Evolutionary conservation across 2,113 vertebrate genomes (phyloP).

Genomic region (Perca schrenkii): DNA sequence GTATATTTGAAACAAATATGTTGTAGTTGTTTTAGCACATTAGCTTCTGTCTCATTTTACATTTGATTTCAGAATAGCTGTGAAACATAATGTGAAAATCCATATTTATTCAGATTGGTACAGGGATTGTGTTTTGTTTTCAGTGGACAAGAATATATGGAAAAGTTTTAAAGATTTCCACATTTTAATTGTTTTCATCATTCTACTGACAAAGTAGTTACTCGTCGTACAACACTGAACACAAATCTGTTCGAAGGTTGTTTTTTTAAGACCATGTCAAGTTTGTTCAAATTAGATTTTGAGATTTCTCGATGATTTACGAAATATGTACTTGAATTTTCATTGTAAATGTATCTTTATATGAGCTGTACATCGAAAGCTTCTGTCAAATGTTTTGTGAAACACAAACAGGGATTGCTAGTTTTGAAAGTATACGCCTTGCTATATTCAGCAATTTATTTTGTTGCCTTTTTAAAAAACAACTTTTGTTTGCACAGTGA

Average conservation of each 20-base stretch:
- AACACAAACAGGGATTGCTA: constrained; percentile 47
- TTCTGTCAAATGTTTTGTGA: constrained; percentile 44
- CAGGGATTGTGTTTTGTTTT: neutral
- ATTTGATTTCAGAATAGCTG: constrained; percentile 20
- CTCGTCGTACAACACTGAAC: constrained; percentile 4
- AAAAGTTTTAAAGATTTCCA: neutral
- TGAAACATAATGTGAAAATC: neutral
- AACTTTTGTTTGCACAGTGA: constrained; percentile 51
- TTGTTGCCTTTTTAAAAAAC: constrained; percentile 74
- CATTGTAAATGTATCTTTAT: constrained; percentile 43
- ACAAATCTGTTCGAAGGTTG: neutral
- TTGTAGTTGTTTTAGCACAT: constrained; percentile 1
- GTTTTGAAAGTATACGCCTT: constrained; percentile 59
- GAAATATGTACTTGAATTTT: constrained; percentile 72
- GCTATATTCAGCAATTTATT: constrained; percentile 50
- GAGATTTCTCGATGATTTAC: neutral
- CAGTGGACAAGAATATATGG: neutral
- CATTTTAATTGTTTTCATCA: neutral
- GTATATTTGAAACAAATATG: neutral
- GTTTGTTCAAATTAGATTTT: constrained; percentile 15
- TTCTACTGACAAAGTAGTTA: constrained; percentile 6
- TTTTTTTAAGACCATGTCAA: neutral
- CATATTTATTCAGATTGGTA: constrained; percentile 18
- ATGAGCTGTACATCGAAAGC: constrained; percentile 53
- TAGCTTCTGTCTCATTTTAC: constrained; percentile 19